phyloP scores from a whole-genome alignment of 30 jellyfish, hydroid and myxozoan genomes.

The Turritopsis dohrnii region DNA sequence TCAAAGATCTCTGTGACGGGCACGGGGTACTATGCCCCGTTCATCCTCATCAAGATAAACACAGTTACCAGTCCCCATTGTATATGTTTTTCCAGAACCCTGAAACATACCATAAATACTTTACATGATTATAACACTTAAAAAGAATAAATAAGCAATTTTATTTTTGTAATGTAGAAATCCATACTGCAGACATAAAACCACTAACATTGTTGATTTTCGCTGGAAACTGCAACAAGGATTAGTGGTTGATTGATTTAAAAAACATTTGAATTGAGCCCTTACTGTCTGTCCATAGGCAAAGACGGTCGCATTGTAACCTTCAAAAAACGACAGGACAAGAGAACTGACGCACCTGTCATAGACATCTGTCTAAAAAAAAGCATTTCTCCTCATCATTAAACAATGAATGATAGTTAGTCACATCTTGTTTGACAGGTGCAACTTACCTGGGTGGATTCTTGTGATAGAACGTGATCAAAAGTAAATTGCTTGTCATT shows the following conservation, averaged over 20 bases:
- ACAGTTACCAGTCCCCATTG: constrained; percentile 90
- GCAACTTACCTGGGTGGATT: constrained; percentile 56
- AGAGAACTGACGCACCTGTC: constrained; percentile 56
- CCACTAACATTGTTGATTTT: too few species aligned
- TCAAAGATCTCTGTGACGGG: constrained; percentile 70
- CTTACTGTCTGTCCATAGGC: constrained; percentile 98
- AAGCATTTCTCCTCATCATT: too few species aligned
- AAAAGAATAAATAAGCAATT: too few species aligned
- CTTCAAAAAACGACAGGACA: constrained; percentile 66
- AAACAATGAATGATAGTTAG: too few species aligned
- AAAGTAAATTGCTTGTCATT: constrained; percentile 71
- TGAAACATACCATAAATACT: too few species aligned
- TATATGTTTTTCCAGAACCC: constrained; percentile 98
- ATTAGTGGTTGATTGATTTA: too few species aligned
- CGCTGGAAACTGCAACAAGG: too few species aligned
- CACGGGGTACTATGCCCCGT: constrained; percentile 81
- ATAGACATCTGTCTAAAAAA: constrained; percentile 54
- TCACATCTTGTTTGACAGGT: neutral
- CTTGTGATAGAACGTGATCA: constrained; percentile 73
- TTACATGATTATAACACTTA: too few species aligned
- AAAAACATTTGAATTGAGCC: neutral
- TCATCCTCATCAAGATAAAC: constrained; percentile 50
- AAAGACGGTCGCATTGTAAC: constrained; percentile 90
- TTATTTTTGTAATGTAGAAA: too few species aligned
- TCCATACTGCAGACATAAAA: too few species aligned